Evolutionary conservation across 2,888 invertebrate genomes (phyloP).

Genomic region (Drosophila birchii): DNA sequence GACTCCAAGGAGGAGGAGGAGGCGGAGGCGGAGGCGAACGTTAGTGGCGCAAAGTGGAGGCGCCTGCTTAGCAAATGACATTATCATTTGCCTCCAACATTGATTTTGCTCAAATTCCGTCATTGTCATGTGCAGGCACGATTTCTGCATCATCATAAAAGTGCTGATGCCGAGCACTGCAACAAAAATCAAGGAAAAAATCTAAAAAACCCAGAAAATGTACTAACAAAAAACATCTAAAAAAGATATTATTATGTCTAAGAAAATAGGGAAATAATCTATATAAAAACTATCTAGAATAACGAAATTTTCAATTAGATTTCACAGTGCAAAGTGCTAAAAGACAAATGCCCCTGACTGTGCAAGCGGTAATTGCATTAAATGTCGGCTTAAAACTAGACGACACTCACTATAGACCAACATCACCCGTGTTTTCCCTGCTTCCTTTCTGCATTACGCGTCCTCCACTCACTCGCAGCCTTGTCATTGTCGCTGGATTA

Average conservation of each 20-base stretch:
- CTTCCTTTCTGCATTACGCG: constrained; percentile 12
- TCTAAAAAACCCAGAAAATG: no score
- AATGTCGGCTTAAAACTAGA: constrained; percentile 76
- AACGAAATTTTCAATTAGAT: neutral
- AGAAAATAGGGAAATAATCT: no score
- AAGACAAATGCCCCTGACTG: constrained; percentile 32
- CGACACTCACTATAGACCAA: constrained; percentile 7
- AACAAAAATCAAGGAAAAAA: constrained; percentile 11
- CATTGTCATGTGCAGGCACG: constrained; percentile 53
- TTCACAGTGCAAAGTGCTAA: neutral
- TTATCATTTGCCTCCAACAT: constrained; percentile 68
- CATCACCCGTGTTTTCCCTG: neutral
- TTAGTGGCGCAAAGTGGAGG: constrained; percentile 25
- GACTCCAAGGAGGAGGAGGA: constrained; percentile 19
- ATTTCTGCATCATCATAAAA: constrained; percentile 75
- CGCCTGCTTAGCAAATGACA: constrained; percentile 61
- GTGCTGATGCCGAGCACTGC: constrained; percentile 53
- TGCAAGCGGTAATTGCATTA: constrained; percentile 75
- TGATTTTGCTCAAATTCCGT: constrained; percentile 52
- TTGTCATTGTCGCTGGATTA: constrained; percentile 73
- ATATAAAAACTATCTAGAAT: no score
- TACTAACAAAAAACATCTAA: neutral
- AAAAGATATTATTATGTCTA: neutral
- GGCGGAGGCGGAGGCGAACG: constrained; percentile 5
- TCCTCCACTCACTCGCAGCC: constrained; percentile 23